These are phyloP conservation scores for Arrhamphus sclerolepis DNA, from an alignment of 2,797 vertebrate genomes.

Conservation along the genomic window DNA sequence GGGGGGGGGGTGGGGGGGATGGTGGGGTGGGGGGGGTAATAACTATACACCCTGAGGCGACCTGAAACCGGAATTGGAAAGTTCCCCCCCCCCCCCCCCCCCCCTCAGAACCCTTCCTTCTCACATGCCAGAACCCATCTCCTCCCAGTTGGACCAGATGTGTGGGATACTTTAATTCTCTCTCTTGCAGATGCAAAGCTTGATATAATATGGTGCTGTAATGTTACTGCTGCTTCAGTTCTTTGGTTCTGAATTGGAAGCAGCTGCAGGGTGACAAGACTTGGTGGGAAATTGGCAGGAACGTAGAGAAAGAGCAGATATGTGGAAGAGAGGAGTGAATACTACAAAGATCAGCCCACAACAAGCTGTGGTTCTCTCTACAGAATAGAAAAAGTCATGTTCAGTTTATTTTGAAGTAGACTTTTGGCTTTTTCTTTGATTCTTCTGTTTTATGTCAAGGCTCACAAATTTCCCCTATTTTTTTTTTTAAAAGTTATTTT, in stretches of 20 bases:
- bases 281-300: conserved; percentile 54
- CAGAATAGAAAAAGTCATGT: conserved; percentile 28
- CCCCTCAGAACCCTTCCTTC: conserved; percentile 26
- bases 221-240: conserved; percentile 65
- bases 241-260: conserved; percentile 65
- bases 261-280: conserved; percentile 68
- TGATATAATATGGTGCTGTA: conserved; percentile 49
- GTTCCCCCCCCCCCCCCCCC: no score
- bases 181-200: conserved; percentile 70
- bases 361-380: conserved; percentile 31
- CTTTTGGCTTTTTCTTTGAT: conserved; percentile 28
- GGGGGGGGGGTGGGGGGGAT: no score
- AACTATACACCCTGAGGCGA: no score
- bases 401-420: conserved; percentile 23
- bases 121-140: conserved; percentile 52
- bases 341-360: conserved; percentile 40
- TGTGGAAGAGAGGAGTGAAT: conserved; percentile 50
- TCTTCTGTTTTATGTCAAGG: conserved; percentile 14
- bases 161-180: conserved; percentile 70
- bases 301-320: conserved; percentile 48
- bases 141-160: conserved; percentile 64
- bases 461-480: background rate
- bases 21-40: no score
- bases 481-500: conserved; percentile 2
- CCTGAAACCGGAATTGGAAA: conserved; percentile 64